phyloP scores from a whole-genome alignment of 2,888 invertebrate genomes.

The Ectropis crepuscularia region DNA sequence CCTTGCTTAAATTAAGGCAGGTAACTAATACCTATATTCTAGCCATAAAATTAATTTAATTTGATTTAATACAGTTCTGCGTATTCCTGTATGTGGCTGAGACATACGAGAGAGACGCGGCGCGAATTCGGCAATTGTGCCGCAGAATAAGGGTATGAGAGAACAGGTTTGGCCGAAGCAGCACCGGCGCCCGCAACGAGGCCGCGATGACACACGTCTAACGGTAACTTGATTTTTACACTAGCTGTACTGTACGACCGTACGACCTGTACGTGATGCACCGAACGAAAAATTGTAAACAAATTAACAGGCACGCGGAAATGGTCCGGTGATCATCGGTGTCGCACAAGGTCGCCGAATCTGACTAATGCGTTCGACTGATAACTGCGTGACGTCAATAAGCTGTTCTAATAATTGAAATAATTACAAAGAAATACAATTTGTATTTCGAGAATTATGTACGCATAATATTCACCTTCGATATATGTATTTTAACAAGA shows the following conservation, averaged over 20 bases:
- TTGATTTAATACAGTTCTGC: no score
- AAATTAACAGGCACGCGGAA: slow-evolving; percentile 45
- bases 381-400: slow-evolving; percentile 14
- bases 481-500: no score
- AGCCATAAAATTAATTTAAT: no score
- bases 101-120: slow-evolving; percentile 33
- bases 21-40: no score
- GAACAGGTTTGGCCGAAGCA: slow-evolving; percentile 72
- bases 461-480: no score
- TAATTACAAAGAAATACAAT: background rate
- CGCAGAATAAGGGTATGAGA: slow-evolving; percentile 68
- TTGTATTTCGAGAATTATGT: no score
- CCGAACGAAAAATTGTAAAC: slow-evolving; percentile 58
- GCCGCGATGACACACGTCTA: slow-evolving; percentile 82
- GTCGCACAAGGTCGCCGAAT: slow-evolving; percentile 29
- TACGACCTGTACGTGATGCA: slow-evolving; percentile 57
- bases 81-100: background rate
- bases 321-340: slow-evolving; percentile 21
- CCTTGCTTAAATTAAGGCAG: no score
- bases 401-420: background rate
- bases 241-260: slow-evolving; percentile 45
- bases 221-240: slow-evolving; percentile 78
- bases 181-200: slow-evolving; percentile 65
- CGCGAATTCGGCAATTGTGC: slow-evolving; percentile 64
- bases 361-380: slow-evolving; percentile 3